Base-by-base conservation (phyloP, 1,140 invertebrate species). In the Propsilocerus akamusi region DNA sequence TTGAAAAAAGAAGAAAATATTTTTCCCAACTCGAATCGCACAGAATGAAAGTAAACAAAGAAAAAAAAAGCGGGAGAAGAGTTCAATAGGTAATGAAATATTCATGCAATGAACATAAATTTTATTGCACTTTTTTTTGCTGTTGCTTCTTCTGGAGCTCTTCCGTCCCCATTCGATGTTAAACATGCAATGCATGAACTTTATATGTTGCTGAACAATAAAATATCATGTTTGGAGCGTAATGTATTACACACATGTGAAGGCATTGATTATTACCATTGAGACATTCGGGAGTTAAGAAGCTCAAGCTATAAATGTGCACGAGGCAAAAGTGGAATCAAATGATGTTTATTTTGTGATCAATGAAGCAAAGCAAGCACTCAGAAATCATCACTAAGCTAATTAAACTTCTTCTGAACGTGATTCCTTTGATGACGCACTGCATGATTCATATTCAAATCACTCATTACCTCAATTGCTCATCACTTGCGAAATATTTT, bases 81-180 rank as follows among this genome's bases (percentile, higher is more conserved):
- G 34, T 41, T 41, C 34, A 20, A 41, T 41, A 41, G n/a, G 17
- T 41, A 20, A 41, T 41, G 34, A 41, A 41, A 41, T 41, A 41
- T 41, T 41, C 34, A 41, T 41, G 17, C 14, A 6, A 41, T 41
- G 34, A 41, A 41, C 17, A 41, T 41, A 41, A 41, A 41, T 41
- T 41, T 41, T 41, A 41, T 41, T 41, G 34, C 34, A 41, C 22
- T 30, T 41, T 41, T 41, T 41, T 20, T 41, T 7, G 6, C 14
- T 7, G 17, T 41, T 20, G 14, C 11, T 17, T 41, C 22, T 17
- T 17, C n/a, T 30, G 28, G 6, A 30, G 28, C 28, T 30, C 28
- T 30, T 30, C n/a, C n/a, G 28, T 30, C 10, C 10, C n/a, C 6
- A 8, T 30, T 30, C 28, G n/a, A n/a, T 20, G 14, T 20, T 7